Evolutionary conservation across 2,113 vertebrate species (phyloP), one percentile per base, ranked within the genome.

Genomic region (Rhinogobius similis): DNA sequence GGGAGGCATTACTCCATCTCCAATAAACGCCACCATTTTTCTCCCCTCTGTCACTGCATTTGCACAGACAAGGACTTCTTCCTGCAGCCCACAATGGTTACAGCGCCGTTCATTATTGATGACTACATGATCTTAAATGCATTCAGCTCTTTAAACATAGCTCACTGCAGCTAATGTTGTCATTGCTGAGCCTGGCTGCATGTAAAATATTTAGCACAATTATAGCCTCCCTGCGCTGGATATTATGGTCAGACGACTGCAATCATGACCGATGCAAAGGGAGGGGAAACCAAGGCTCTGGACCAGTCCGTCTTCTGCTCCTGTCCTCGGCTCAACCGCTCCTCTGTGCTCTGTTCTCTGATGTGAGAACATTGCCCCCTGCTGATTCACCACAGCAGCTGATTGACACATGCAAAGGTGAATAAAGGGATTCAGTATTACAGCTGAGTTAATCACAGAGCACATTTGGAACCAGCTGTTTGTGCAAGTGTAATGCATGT

Each of bases 291-390:
- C 62, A 69, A n/a, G 5, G 70, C 79, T 71, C 67, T 52, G 14
- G 72, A 56, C 39, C 73, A 63, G 65, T 63, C 72, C 72, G 56
- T 77, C 46, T 68, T 73, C 53, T 18, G 78, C 70, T 2, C 32
- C 10, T 85, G 80, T 79, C 81, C 77, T 86, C 75, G 78, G 77
- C 65, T 78, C 61, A 50, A 77, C 70, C 64, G 38, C 68, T 50
- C 61, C 72, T 58, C 77, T 48, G 39, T 13, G 39, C 11, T 23
- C n/a, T 78, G 68, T 79, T 72, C 58, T 88, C 75, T 83, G 77
- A 88, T 89, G 87, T 88, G 91, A 87, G 84, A 92, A 92, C 89
- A 91, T 91, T 91, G 91, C 91, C 90, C 91, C 91, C 91, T 92
- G 89, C 88, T 91, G 91, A 88, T 90, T 79, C 72, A 20, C 67